phyloP scores from a whole-genome alignment of 2,888 invertebrate genomes.

The Diaperis boleti region DNA sequence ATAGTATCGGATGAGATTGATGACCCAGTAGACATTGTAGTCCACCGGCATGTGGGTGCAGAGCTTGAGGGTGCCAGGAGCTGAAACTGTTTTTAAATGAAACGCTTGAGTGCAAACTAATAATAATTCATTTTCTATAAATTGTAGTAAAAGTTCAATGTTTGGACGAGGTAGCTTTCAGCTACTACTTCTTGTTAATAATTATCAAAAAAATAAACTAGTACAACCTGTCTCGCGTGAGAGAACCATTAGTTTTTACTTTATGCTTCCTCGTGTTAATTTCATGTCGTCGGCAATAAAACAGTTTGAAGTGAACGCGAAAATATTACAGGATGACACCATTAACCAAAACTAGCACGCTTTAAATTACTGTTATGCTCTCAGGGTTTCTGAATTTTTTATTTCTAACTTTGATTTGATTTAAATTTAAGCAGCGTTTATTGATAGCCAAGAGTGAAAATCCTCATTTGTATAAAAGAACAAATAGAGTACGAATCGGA shows the following conservation, averaged over 20 bases:
- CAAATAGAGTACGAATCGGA: slow-evolving; percentile 44
- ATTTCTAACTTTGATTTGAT: too few relatives aligned
- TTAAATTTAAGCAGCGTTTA: too few relatives aligned
- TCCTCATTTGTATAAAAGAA: slow-evolving; percentile 39
- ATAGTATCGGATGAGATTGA: slow-evolving; percentile 69
- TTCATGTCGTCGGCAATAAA: slow-evolving; percentile 25
- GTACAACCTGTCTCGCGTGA: neutral
- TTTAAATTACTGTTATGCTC: slow-evolving; percentile 17
- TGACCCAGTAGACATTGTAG: slow-evolving; percentile 83
- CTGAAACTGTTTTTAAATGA: too few relatives aligned
- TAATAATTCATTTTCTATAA: too few relatives aligned
- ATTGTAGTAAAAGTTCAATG: too few relatives aligned
- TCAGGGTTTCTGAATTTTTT: slow-evolving; percentile 18
- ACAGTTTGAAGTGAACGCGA: slow-evolving; percentile 8
- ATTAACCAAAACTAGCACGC: slow-evolving; percentile 27
- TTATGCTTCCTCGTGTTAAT: neutral
- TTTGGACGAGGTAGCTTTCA: neutral
- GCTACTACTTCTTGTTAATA: neutral
- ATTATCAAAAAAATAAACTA: neutral
- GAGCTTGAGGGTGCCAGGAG: slow-evolving; percentile 79
- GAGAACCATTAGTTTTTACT: neutral
- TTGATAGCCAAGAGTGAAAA: slow-evolving; percentile 35
- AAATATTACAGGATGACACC: slow-evolving; percentile 24
- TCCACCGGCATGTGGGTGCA: slow-evolving; percentile 81
- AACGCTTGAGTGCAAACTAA: too few relatives aligned